Percentiles rank a stretch among this genome's conserved stretches.
Conservation (phyloP, 30 jellyfish, hydroid and myxozoan genomes). For the Hydractinia echinata region DNA sequence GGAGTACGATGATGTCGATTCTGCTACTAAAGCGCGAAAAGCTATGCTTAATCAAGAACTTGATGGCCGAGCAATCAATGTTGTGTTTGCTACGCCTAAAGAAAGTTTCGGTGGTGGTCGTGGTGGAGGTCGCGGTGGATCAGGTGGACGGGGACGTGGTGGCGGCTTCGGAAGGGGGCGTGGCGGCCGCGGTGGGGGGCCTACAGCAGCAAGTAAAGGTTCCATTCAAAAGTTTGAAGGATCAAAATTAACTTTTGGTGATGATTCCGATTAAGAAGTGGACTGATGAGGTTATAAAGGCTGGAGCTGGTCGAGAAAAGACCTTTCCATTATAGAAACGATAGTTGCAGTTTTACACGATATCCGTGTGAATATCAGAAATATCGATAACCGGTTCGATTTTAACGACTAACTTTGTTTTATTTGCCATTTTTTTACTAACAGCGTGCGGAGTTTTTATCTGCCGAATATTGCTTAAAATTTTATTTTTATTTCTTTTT, state of each 20-base stretch:
- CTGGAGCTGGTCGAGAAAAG: too few relatives aligned
- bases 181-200: slow-evolving; percentile 80
- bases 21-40: slow-evolving; percentile 73
- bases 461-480: too few relatives aligned
- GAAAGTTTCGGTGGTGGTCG: slow-evolving; percentile 72
- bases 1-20: slow-evolving; percentile 61
- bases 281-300: neutral
- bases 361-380: too few relatives aligned
- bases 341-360: too few relatives aligned
- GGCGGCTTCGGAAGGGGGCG: slow-evolving; percentile 64
- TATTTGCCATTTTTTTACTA: too few relatives aligned
- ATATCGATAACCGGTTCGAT: too few relatives aligned
- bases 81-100: slow-evolving; percentile 88
- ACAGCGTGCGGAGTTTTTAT: too few relatives aligned
- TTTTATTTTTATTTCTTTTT: too few relatives aligned
- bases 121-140: slow-evolving; percentile 67
- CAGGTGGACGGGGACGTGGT: slow-evolving; percentile 64
- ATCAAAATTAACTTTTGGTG: slow-evolving; percentile 68
- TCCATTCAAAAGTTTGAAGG: slow-evolving; percentile 85
- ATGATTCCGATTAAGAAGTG: slow-evolving; percentile 53
- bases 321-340: too few relatives aligned
- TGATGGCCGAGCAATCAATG: slow-evolving; percentile 63
- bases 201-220: slow-evolving; percentile 81
- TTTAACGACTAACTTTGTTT: too few relatives aligned
- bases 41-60: slow-evolving; percentile 49